Conservation (phyloP, 2,797 vertebrate species). For the Steatocranus sp. region DNA sequence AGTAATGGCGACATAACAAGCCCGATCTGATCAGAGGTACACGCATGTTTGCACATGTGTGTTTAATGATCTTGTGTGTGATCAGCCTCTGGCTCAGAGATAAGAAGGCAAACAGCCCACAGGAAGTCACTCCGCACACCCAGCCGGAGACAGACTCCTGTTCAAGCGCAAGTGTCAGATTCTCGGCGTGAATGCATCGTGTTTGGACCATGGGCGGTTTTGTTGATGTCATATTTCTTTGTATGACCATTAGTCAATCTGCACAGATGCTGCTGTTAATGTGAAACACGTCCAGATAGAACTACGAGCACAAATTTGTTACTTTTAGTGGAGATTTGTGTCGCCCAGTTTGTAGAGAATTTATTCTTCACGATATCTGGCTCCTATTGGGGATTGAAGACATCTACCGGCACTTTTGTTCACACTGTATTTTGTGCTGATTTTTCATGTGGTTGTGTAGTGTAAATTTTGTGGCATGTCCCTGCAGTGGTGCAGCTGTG, state of each 20-base stretch:
- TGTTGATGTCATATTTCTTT: not conserved
- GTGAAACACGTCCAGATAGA: not conserved
- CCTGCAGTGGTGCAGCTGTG: not conserved
- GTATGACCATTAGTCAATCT: not conserved
- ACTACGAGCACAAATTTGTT: not conserved
- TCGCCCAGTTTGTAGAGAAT: not conserved
- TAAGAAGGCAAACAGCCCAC: conserved; percentile 26
- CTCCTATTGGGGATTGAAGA: not conserved
- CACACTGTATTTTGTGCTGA: not conserved
- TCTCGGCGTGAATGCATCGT: not conserved
- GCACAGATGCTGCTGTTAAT: not conserved
- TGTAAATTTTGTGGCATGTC: not conserved
- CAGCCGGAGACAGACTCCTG: not conserved
- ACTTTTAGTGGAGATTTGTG: not conserved
- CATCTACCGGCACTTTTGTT: not conserved
- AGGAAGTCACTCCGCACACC: conserved; percentile 30
- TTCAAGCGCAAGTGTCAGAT: not conserved
- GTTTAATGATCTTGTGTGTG: conserved; percentile 3
- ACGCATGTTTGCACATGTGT: not conserved
- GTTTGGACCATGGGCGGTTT: not conserved
- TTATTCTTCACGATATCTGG: not conserved
- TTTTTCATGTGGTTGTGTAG: not conserved
- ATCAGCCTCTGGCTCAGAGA: conserved; percentile 28
- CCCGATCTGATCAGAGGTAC: not conserved
- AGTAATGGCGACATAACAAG: not conserved